Base-by-base conservation (phyloP, 2,888 invertebrate species). In the Drosophila histrio region DNA sequence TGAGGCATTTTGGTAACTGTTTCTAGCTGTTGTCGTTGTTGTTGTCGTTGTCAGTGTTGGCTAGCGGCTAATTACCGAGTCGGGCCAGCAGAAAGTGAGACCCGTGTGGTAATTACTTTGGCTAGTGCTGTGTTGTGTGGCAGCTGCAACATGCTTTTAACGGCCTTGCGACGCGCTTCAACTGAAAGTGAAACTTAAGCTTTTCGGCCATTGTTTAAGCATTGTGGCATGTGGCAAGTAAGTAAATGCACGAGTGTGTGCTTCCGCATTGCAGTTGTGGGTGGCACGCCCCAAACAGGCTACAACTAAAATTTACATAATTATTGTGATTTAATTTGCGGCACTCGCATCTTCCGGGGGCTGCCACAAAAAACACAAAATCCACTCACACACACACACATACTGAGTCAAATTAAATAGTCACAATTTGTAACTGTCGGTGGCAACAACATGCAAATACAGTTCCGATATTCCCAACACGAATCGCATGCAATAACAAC, bases 321-420 rank as follows among this genome's bases (percentile, higher is more conserved):
- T 86, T 83, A 86, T 86, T 88, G 79, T 73, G 73, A 84, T 84
- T 84, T 69, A 81, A 85, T 85, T 85, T 85, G 44, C 50, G 36
- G 32, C 68, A 68, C 49, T 49, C 30, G 57, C 61, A 66, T 72
- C 58, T 74, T 74, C 73, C 73, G 77, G 73, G 61, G 15, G 22
- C 32, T 38, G 36, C 50, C 17, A n/a, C 49, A 43, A 11, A 22
- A 32, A 13, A 17, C 50, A 28, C 7, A 47, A 22, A 19, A 36
- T 17, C 46, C 28, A 22, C 26, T 15, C 9, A 21, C 36, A 17
- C 32, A 41, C 30, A 21, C 56, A 32, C 9, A 56, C 28, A 28
- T 60, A 57, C 57, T n/a, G 5, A 7, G 9, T 19, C 72, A 76
- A 52, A 61, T 61, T 50, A 65, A 76, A 72, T 72, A 72, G 73